These are phyloP conservation scores for Cricetomys ansorgei DNA, from an alignment of 2,113 vertebrate genomes.

Conservation along the genomic window DNA sequence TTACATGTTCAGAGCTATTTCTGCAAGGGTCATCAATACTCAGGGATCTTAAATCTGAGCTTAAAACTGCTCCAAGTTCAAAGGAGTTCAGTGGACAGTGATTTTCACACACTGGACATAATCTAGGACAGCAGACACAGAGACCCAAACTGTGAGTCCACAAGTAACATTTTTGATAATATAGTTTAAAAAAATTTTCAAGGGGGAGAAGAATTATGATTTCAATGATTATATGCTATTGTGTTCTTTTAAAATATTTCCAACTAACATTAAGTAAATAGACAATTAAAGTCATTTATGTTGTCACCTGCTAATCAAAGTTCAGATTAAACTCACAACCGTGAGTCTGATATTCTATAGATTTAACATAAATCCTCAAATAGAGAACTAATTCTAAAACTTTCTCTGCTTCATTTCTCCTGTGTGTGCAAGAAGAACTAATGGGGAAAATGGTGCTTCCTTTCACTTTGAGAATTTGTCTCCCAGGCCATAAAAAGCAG, in stretches of 20 bases:
- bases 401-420: neutral
- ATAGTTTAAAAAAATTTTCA: conserved; percentile 37
- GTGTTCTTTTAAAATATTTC: conserved; percentile 45
- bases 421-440: neutral
- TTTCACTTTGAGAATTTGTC: neutral
- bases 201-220: neutral
- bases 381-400: conserved; percentile 17
- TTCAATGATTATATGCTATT: neutral
- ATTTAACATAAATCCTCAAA: conserved; percentile 8
- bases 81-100: conserved; percentile 75
- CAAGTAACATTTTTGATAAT: conserved; percentile 65
- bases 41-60: conserved; percentile 86
- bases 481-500: neutral
- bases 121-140: conserved; percentile 81
- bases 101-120: conserved; percentile 69
- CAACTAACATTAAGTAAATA: neutral
- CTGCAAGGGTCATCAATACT: conserved; percentile 87
- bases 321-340: neutral
- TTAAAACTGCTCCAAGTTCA: conserved; percentile 84
- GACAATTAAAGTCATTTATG: neutral
- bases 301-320: conserved; percentile 4
- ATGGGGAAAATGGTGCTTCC: neutral
- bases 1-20: conserved; percentile 94
- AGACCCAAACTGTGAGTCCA: conserved; percentile 70
- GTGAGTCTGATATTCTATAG: neutral